phyloP scores from a whole-genome alignment of 2,113 vertebrate species.

The Gopherus flavomarginatus region DNA sequence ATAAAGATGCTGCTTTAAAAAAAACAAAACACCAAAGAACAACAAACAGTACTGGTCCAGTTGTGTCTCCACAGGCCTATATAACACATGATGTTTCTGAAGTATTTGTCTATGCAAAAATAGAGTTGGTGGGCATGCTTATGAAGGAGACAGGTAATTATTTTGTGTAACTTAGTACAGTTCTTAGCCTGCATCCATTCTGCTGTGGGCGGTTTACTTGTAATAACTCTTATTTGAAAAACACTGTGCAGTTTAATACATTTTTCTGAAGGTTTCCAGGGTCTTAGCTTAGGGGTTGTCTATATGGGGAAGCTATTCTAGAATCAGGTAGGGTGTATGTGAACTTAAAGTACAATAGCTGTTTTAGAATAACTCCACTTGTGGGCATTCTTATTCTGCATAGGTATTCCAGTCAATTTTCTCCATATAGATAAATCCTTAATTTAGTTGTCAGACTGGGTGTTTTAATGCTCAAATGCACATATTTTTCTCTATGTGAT shows the following conservation, averaged over 20 bases:
- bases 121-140: not conserved
- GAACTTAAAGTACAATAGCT: not conserved
- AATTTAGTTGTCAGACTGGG: not conserved
- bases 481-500: not conserved
- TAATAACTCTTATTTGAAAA: not conserved
- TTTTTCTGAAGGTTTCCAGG: not conserved
- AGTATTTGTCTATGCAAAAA: not conserved
- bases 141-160: not conserved
- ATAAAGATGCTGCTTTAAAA: not conserved
- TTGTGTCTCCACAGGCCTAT: not conserved
- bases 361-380: not conserved
- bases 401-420: not conserved
- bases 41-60: not conserved
- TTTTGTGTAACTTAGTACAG: not conserved
- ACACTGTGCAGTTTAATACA: not conserved
- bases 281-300: not conserved
- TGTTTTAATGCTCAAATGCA: not conserved
- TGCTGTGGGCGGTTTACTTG: not conserved
- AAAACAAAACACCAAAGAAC: not conserved
- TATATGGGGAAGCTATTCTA: not conserved
- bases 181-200: not conserved
- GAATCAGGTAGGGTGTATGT: not conserved
- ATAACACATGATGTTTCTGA: not conserved
- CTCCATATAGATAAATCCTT: not conserved
- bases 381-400: not conserved